Conservation (phyloP, 2,797 vertebrate species). For the Sparidentex hasta region DNA sequence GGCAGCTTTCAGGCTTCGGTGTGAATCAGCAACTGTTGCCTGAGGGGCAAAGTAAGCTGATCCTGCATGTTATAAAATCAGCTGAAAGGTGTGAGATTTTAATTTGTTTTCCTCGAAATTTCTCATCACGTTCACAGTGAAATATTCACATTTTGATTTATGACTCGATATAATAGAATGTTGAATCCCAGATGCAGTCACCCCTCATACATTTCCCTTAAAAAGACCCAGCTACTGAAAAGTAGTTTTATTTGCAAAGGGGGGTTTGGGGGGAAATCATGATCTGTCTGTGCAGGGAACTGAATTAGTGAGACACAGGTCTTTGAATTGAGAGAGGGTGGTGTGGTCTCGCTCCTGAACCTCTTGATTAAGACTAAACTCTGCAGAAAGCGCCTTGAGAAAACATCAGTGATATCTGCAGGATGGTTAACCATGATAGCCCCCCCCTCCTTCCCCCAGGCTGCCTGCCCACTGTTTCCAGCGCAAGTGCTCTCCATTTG, state of each 20-base stretch:
- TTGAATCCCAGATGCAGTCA: neutral
- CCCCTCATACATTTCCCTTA: too few relatives aligned
- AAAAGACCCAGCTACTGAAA: too few relatives aligned
- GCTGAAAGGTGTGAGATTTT: conserved; percentile 1
- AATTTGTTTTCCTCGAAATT: neutral
- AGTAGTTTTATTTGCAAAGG: too few relatives aligned
- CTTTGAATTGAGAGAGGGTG: too few relatives aligned
- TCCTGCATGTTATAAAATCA: conserved; percentile 32
- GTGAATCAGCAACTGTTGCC: conserved; percentile 66
- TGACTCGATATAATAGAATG: neutral
- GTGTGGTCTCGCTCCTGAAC: too few relatives aligned
- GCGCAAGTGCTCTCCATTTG: conserved; percentile 83
- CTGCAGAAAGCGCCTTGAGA: conserved; percentile 44
- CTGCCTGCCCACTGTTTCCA: conserved; percentile 73
- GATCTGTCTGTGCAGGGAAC: too few relatives aligned
- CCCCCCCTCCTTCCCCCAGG: conserved; percentile 52
- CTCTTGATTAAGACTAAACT: neutral
- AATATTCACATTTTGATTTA: conserved; percentile 13
- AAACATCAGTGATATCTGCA: conserved; percentile 55
- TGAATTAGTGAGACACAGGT: too few relatives aligned
- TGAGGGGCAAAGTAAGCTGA: conserved; percentile 44
- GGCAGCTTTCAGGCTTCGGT: conserved; percentile 44
- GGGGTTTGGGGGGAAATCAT: too few relatives aligned
- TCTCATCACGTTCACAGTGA: neutral
- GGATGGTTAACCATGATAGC: conserved; percentile 62